Base-by-base conservation (phyloP, 1,140 invertebrate genomes). In the Stenopsyche tienmushanensis region DNA sequence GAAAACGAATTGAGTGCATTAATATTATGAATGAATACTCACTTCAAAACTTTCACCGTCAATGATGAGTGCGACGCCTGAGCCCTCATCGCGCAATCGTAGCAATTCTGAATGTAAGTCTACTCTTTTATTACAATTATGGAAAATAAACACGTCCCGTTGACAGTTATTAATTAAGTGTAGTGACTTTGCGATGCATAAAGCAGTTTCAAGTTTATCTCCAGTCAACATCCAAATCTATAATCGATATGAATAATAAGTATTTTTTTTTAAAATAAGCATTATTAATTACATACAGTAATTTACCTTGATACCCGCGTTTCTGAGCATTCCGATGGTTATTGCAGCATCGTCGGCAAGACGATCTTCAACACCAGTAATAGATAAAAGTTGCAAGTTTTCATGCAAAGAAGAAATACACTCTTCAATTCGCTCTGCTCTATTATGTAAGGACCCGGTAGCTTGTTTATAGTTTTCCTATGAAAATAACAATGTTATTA, bases 211-310 rank as follows among this genome's bases (percentile, higher is more conserved):
- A 53, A 99, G 76, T 80, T 99, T 99, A 77, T 99, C 98, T 42
- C 98, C 98, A 0, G 98, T 99, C 65, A 99, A 81, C 98, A 99
- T 99, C 98, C 98, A 99, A 44, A 98, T 91, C 86, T 92, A 70
- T 17, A 74, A 71, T 64, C n/a, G n/a, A n/a, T n/a, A n/a, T n/a
- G n/a, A n/a, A n/a, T 8, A 8, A 39, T 39, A 39, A 7, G n/a
- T 39, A 8, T 8, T n/a, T 49, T 13, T 49, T 17, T 49, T 9
- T n/a, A 17, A n/a, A 49, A 7, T n/a, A 49, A 49, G 17, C 7
- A 49, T 49, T 9, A 8, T 49, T 49, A 49, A 9, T 49, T 15
- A 53, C 8, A n/a, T 49, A 45, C 41, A 47, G 44, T 42, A 57
- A 34, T 29, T 42, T 75, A 90, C 89, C 83, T 96, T 98, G 53